These are phyloP conservation scores for Drosophila neonasuta DNA, from an alignment of 2,888 invertebrate genomes.

Conservation along the genomic window DNA sequence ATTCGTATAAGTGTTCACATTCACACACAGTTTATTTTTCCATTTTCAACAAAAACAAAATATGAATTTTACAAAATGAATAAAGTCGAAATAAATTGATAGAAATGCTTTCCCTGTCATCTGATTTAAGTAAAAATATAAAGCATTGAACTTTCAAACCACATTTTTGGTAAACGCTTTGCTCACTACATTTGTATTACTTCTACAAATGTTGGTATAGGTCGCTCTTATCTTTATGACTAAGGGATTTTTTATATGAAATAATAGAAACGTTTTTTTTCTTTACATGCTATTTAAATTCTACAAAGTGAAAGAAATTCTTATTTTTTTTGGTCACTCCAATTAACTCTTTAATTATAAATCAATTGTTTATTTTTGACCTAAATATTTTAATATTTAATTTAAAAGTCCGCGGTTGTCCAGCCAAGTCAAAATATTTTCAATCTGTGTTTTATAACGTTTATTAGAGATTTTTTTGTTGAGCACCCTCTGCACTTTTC, in stretches of 20 bases:
- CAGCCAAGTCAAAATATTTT: constrained; percentile 65
- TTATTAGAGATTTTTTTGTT: constrained; percentile 48
- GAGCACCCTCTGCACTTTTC: constrained; percentile 6
- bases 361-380: background rate
- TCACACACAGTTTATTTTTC: constrained; percentile 1
- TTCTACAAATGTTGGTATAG: constrained; percentile 13
- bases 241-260: constrained; percentile 4
- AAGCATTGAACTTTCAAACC: background rate
- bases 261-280: background rate
- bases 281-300: too few species aligned
- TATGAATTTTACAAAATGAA: background rate
- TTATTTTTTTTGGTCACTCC: too few species aligned
- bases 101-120: background rate
- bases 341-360: too few species aligned
- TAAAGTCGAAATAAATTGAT: too few species aligned
- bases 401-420: constrained; percentile 64
- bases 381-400: background rate
- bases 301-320: too few species aligned
- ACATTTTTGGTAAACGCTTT: constrained; percentile 1
- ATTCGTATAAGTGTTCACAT: constrained; percentile 1
- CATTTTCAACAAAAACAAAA: background rate
- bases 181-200: background rate
- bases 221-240: constrained; percentile 5
- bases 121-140: background rate
- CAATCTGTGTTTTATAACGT: constrained; percentile 57